Evolutionary conservation across 1,140 invertebrate species (phyloP).

Genomic region (Myzus persicae): DNA sequence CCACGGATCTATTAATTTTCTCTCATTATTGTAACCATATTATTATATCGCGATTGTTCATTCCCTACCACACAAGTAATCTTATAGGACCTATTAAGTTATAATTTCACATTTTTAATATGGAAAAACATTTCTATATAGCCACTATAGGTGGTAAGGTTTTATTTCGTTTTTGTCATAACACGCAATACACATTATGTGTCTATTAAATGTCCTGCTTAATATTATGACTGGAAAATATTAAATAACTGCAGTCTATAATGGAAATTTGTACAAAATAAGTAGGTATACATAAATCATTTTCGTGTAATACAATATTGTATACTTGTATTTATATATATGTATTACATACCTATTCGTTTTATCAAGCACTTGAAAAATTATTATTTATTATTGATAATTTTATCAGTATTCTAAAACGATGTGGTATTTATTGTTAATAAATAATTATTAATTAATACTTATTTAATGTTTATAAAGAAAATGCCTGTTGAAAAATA

Average conservation of each 20-base stretch:
- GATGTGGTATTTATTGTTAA: too few species aligned
- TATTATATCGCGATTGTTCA: neutral
- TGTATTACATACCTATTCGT: too few species aligned
- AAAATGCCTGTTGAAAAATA: too few species aligned
- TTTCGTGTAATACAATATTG: neutral
- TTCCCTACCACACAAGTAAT: neutral
- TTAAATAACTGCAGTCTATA: neutral
- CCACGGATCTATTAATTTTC: neutral
- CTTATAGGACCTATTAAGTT: too few species aligned
- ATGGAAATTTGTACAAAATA: neutral
- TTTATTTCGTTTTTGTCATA: too few species aligned
- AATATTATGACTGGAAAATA: neutral
- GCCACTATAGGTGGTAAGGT: too few species aligned
- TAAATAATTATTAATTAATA: too few species aligned
- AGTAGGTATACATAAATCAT: neutral
- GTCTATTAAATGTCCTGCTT: neutral
- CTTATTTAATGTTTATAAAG: too few species aligned
- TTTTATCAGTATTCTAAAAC: neutral
- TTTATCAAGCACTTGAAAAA: neutral
- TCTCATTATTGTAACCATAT: neutral
- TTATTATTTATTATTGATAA: neutral
- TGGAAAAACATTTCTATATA: too few species aligned
- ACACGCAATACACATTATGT: too few species aligned
- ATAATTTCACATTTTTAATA: too few species aligned
- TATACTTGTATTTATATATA: neutral